A percentile compares a stretch with the other conserved stretches of the same genome.
phyloP scores from a whole-genome alignment of 2,797 vertebrate genomes.

The Ammospiza maritima region DNA sequence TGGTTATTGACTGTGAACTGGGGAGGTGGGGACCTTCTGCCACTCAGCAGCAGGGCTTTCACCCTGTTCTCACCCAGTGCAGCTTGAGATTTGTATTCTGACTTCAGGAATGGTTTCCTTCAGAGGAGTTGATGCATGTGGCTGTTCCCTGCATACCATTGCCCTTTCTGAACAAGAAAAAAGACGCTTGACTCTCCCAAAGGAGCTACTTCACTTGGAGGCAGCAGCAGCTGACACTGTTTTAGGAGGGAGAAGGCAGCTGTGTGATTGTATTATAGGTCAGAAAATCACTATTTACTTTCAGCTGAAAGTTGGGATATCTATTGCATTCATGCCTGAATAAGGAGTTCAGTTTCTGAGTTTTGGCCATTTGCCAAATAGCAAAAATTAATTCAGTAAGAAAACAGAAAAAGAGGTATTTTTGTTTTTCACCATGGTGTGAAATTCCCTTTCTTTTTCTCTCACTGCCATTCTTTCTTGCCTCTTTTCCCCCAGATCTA shows the following conservation, averaged over 20 bases:
- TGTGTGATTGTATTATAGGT: background rate
- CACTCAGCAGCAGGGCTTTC: background rate
- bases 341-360: background rate
- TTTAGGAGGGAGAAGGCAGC: background rate
- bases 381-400: background rate
- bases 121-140: background rate
- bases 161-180: background rate
- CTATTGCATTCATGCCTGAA: background rate
- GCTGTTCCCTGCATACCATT: background rate
- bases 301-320: background rate
- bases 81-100: background rate
- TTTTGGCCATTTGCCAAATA: background rate
- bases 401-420: background rate
- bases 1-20: background rate
- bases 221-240: background rate
- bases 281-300: background rate
- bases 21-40: background rate
- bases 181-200: background rate
- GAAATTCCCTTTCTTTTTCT: background rate
- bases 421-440: background rate
- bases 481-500: background rate
- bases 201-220: background rate
- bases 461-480: background rate
- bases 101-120: background rate
- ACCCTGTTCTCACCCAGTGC: rapidly evolving